Percentiles rank a stretch among this genome's conserved stretches.
These are phyloP conservation scores for Troilus luridus DNA, from an alignment of 2,888 invertebrate genomes.

Conservation along the genomic window DNA sequence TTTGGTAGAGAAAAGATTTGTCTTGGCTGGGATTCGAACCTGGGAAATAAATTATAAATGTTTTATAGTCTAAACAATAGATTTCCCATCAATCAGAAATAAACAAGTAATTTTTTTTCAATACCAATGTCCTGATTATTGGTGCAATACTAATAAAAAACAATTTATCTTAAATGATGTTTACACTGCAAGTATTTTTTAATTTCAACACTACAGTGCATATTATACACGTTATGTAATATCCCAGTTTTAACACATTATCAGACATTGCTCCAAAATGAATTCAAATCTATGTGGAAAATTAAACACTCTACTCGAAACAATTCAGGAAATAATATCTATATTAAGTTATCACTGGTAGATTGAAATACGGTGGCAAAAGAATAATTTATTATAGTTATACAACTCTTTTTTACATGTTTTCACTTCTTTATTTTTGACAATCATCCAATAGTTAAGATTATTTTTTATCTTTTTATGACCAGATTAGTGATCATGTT, in stretches of 20 bases:
- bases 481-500: background rate
- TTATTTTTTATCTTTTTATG: background rate
- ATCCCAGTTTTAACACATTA: background rate
- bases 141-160: background rate
- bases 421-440: background rate
- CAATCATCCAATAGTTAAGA: background rate
- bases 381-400: background rate
- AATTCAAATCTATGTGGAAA: background rate
- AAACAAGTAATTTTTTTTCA: background rate
- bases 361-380: background rate
- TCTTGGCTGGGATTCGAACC: too few relatives aligned
- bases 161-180: background rate
- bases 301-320: background rate
- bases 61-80: background rate
- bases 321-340: background rate
- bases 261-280: background rate
- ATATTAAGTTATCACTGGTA: background rate
- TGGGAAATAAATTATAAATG: too few relatives aligned
- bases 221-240: background rate
- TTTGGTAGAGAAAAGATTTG: too few relatives aligned
- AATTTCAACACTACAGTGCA: background rate
- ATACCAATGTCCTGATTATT: background rate
- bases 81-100: background rate
- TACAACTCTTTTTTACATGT: background rate
- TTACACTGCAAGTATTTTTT: background rate